Percentiles rank a stretch among this genome's conserved stretches.
These are phyloP conservation scores for Whitmania pigra DNA, from an alignment of 1,140 invertebrate genomes.

Conservation along the genomic window DNA sequence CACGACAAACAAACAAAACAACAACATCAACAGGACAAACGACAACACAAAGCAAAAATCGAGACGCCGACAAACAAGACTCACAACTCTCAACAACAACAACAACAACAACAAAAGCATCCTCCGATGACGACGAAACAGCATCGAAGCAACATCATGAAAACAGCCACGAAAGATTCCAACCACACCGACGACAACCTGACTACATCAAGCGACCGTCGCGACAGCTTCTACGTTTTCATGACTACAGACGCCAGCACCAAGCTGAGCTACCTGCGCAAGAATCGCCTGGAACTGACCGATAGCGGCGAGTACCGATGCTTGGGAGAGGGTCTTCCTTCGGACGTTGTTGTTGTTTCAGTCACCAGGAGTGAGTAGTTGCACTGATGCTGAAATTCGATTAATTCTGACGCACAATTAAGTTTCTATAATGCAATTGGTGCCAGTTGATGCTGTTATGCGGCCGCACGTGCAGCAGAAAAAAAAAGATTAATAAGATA, in stretches of 20 bases:
- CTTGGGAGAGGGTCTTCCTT: not conserved
- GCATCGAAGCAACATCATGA: not conserved
- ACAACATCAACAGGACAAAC: not conserved
- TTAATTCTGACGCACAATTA: no score
- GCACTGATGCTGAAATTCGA: no score
- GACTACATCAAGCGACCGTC: not conserved
- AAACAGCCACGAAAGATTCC: not conserved
- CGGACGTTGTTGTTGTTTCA: not conserved
- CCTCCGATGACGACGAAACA: not conserved
- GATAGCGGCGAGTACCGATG: not conserved
- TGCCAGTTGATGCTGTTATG: no score
- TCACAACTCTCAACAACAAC: conserved; percentile 4
- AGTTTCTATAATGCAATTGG: no score
- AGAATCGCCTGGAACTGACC: not conserved
- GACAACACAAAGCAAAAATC: not conserved
- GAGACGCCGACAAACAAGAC: not conserved
- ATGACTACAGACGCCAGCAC: not conserved
- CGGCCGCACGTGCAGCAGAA: no score
- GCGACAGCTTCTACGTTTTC: not conserved
- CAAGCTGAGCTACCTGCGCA: not conserved
- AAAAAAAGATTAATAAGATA: no score
- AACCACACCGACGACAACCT: not conserved
- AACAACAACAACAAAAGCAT: not conserved
- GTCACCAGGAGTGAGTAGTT: not conserved
- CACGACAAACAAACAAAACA: not conserved